Conservation (phyloP, 2,113 vertebrate genomes). For the Phaethon lepturus region DNA sequence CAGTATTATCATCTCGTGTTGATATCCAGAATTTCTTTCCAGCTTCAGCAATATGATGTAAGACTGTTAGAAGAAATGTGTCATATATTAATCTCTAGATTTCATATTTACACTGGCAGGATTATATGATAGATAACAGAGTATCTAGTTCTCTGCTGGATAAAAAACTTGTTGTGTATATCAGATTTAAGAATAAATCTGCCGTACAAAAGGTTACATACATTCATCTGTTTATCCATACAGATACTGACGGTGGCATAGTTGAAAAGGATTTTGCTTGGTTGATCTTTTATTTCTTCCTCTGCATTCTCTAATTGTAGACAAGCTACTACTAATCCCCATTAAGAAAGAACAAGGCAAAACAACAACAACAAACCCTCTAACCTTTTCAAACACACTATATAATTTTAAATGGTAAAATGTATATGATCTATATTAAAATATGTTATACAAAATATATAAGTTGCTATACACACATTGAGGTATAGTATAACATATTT, state of each 20-base stretch:
- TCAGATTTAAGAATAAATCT: background rate
- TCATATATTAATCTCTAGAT: background rate
- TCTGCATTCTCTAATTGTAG: background rate
- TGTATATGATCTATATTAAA: background rate
- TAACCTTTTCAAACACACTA: background rate
- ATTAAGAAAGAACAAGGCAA: background rate
- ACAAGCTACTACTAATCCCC: background rate
- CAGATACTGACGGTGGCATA: background rate
- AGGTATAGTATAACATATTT: background rate
- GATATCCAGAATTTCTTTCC: background rate
- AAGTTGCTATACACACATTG: background rate
- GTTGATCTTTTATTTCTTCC: background rate
- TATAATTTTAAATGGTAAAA: background rate
- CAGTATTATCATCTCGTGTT: background rate
- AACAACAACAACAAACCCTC: background rate
- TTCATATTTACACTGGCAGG: slow-evolving; percentile 36
- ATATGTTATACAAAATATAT: background rate
- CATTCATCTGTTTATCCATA: background rate
- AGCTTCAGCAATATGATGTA: slow-evolving; percentile 42
- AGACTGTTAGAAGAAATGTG: slow-evolving; percentile 44
- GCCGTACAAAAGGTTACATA: background rate
- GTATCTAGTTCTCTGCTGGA: background rate
- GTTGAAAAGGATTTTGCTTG: background rate
- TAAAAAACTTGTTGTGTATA: slow-evolving; percentile 13
- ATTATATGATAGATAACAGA: slow-evolving; percentile 26